Evolutionary conservation across 2,113 vertebrate genomes (phyloP).

Genomic region (Bos indicus): DNA sequence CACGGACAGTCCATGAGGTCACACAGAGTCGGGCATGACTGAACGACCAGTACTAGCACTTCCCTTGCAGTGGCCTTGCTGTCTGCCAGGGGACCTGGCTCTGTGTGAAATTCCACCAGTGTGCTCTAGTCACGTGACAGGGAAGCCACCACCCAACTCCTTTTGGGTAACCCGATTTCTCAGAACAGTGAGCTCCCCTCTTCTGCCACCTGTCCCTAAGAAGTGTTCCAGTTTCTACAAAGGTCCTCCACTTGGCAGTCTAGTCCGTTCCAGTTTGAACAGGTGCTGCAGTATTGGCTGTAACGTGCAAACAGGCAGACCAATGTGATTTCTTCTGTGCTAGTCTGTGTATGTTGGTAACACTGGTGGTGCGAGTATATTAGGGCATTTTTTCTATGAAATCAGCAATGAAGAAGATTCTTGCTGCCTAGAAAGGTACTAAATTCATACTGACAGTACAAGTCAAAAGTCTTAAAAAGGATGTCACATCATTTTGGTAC

Average conservation of each 20-base stretch:
- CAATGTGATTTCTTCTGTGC: not conserved
- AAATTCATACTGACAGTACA: conserved; percentile 7
- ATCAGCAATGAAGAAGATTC: conserved; percentile 44
- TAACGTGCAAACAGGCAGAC: not conserved
- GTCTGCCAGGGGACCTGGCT: not conserved
- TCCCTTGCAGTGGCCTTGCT: not conserved
- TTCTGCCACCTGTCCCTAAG: conserved; percentile 38
- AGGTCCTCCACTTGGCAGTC: not conserved
- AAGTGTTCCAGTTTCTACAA: not conserved
- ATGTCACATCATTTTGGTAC: not conserved
- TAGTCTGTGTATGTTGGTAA: not conserved
- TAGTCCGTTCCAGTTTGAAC: not conserved
- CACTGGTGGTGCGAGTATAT: not conserved
- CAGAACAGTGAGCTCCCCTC: not conserved
- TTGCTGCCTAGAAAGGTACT: conserved; percentile 46
- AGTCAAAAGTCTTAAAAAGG: conserved; percentile 1
- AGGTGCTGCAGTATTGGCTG: not conserved
- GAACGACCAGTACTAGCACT: not conserved
- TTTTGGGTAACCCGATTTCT: not conserved
- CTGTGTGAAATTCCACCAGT: not conserved
- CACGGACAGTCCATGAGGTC: not conserved
- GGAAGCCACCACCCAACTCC: not conserved
- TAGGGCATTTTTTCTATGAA: not conserved
- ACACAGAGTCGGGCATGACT: not conserved
- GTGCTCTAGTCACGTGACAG: not conserved